Conservation (phyloP, 2,113 vertebrate species). For the Bubo scandiacus region DNA sequence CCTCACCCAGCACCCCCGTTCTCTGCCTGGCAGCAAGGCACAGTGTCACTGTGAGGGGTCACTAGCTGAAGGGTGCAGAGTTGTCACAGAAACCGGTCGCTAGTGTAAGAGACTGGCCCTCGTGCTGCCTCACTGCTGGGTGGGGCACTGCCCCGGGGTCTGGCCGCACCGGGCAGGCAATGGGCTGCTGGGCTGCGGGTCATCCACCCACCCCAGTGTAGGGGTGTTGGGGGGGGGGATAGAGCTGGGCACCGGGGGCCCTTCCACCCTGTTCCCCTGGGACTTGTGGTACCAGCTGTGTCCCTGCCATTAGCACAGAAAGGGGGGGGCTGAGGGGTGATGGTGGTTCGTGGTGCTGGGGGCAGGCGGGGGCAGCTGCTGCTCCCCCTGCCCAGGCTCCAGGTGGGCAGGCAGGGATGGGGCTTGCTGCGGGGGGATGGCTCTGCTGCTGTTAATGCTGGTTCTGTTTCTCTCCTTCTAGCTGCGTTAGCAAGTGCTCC, state of each 20-base stretch:
- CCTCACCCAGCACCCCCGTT: neutral
- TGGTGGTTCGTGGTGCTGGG: accelerated
- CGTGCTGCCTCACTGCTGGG: accelerated
- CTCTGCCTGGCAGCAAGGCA: neutral
- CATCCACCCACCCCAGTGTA: accelerated
- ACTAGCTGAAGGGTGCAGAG: accelerated
- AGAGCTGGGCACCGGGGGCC: neutral
- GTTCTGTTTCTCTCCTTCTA: neutral
- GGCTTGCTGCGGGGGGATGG: accelerated
- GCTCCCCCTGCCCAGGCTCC: neutral
- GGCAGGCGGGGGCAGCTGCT: accelerated
- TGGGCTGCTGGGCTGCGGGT: neutral
- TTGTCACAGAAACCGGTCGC: accelerated
- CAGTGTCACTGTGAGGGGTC: accelerated
- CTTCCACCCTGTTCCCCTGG: accelerated
- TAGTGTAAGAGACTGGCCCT: neutral
- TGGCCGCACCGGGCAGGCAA: neutral
- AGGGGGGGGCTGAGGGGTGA: neutral
- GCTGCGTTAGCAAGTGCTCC: neutral
- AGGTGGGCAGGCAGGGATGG: neutral
- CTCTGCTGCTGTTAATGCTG: neutral
- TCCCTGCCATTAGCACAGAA: neutral
- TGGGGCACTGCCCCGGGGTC: accelerated
- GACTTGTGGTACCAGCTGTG: neutral
- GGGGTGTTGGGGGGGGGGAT: accelerated